Percentiles rank a stretch among this genome's conserved stretches.
These are phyloP conservation scores for Xiphydria camelus DNA, from an alignment of 2,888 invertebrate species.

Conservation along the genomic window DNA sequence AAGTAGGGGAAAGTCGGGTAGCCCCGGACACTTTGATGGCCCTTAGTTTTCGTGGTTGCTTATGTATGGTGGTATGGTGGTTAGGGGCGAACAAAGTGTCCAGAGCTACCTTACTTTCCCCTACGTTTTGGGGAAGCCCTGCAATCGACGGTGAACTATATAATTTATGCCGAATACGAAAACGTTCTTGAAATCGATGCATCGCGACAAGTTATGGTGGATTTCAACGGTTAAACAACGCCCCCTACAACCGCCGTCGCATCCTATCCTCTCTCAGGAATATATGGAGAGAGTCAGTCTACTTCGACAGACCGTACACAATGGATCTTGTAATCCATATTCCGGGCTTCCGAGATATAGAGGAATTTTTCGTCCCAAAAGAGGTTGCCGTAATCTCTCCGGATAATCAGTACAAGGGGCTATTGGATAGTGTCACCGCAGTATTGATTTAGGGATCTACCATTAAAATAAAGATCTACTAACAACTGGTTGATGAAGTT, in stretches of 20 bases:
- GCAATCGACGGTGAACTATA: conserved; percentile 23
- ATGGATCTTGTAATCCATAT: conserved; percentile 7
- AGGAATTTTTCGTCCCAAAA: not conserved
- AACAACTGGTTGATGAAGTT: conserved; percentile 4
- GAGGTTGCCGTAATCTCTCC: conserved; percentile 4
- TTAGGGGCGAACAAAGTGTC: no score
- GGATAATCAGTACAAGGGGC: not conserved
- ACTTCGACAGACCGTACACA: no score
- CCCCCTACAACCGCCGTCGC: no score
- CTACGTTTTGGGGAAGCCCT: conserved; percentile 29
- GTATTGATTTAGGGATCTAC: not conserved
- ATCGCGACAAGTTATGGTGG: conserved; percentile 23
- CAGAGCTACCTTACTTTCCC: no score
- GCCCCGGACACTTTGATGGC: no score
- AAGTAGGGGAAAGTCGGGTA: no score
- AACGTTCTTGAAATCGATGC: conserved; percentile 35
- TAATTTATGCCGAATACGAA: conserved; percentile 35
- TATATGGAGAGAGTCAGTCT: no score
- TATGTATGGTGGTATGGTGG: no score
- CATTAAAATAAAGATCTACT: not conserved
- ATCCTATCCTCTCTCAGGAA: no score
- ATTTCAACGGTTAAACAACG: no score
- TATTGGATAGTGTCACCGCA: conserved; percentile 6
- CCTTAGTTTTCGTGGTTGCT: no score
- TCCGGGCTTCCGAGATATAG: not conserved